Conservation (phyloP, 2,797 vertebrate genomes). For the Cirrhinus molitorella region DNA sequence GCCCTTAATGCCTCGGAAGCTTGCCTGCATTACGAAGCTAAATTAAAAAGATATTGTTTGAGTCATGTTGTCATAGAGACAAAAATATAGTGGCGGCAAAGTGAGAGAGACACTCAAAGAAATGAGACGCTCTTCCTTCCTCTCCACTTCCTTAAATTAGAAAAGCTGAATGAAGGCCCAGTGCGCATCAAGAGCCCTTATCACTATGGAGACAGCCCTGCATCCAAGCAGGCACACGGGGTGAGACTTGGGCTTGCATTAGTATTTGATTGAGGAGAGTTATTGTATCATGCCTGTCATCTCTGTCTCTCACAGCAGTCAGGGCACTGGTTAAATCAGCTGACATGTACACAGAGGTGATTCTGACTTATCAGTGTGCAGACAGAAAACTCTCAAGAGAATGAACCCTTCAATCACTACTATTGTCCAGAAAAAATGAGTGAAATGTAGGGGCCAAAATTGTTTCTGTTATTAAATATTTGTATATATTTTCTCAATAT, state of each 20-base stretch:
- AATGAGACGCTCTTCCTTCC: not conserved
- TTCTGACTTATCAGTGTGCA: not conserved
- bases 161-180: conserved; percentile 20
- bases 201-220: conserved; percentile 38
- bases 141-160: conserved; percentile 12
- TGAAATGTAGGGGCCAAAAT: not conserved
- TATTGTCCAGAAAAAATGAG: not conserved
- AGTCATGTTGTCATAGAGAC: conserved; percentile 33
- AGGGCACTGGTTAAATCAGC: not conserved
- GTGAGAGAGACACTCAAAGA: conserved; percentile 11
- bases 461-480: not conserved
- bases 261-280: conserved; percentile 13
- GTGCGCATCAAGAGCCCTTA: conserved; percentile 31
- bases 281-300: conserved; percentile 9
- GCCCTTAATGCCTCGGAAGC: not conserved
- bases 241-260: not conserved
- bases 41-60: conserved; percentile 32
- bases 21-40: not conserved
- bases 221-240: not conserved
- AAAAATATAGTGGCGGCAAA: not conserved
- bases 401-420: not conserved
- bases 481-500: not conserved
- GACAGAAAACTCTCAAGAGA: conserved; percentile 3
- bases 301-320: not conserved
- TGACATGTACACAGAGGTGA: not conserved